Conservation (phyloP, 2,888 invertebrate species). For the Amphipyra berbera region DNA sequence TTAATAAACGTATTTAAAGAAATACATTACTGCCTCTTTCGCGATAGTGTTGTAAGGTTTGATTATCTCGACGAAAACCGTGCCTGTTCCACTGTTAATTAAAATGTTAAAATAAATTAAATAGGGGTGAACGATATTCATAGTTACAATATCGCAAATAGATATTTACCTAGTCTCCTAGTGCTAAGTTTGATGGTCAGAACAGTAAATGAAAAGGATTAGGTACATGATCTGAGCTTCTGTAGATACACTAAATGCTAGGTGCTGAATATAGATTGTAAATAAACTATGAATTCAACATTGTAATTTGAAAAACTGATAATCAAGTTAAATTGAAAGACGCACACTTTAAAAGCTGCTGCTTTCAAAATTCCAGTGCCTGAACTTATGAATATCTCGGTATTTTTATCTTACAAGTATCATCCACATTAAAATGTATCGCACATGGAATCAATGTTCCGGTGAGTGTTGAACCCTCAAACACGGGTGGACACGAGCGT, state of each 20-base stretch:
- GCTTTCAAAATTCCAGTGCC: constrained; percentile 6
- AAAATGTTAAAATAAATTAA: constrained; percentile 42
- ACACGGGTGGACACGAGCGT: constrained; percentile 52
- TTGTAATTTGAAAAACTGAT: too few species aligned
- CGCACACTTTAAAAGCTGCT: not conserved
- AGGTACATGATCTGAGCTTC: not conserved
- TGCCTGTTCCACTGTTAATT: constrained; percentile 34
- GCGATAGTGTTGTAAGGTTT: constrained; percentile 30
- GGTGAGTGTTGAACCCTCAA: constrained; percentile 49
- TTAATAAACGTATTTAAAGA: constrained; percentile 46
- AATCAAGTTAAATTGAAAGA: not conserved
- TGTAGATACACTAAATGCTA: not conserved
- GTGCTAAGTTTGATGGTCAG: too few species aligned
- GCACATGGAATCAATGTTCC: constrained; percentile 66
- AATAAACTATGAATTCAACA: too few species aligned
- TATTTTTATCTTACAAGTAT: constrained; percentile 26
- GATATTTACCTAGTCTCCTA: too few species aligned
- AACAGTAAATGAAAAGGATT: too few species aligned
- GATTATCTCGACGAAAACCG: constrained; percentile 40
- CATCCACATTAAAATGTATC: constrained; percentile 67
- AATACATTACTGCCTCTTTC: constrained; percentile 22
- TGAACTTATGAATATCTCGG: constrained; percentile 7
- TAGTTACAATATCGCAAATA: constrained; percentile 10
- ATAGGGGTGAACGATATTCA: constrained; percentile 14
- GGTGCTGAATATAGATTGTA: too few species aligned